A percentile compares a stretch with the other conserved stretches of the same genome.
Evolutionary conservation across 2,113 vertebrate species (phyloP).

Genomic region (Aepyceros melampus): DNA sequence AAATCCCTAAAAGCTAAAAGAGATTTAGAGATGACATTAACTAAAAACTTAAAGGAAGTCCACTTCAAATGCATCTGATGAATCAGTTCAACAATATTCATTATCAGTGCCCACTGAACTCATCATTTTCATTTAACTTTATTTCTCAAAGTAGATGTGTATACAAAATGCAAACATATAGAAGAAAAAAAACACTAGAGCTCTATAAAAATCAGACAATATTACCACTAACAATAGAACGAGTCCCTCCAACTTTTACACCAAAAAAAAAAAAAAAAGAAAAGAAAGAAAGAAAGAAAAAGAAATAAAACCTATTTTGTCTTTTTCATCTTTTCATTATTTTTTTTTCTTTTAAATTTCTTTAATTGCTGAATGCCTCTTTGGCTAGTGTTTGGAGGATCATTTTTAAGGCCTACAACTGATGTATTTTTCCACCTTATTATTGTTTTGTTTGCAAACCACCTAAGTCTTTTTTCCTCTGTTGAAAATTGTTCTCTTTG

Average conservation of each 20-base stretch:
- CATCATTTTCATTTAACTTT: neutral
- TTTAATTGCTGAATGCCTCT: slow-evolving; percentile 61
- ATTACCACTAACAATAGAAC: neutral
- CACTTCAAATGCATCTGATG: neutral
- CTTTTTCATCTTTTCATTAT: neutral
- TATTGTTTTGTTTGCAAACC: slow-evolving; percentile 58
- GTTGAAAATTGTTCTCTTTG: slow-evolving; percentile 50
- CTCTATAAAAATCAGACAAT: neutral
- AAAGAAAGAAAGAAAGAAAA: too few species aligned
- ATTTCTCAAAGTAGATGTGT: neutral
- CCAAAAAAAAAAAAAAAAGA: neutral
- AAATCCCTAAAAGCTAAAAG: neutral
- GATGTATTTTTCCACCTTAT: neutral
- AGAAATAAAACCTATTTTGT: rapidly evolving
- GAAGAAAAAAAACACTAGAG: neutral
- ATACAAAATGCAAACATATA: neutral
- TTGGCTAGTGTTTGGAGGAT: slow-evolving; percentile 41
- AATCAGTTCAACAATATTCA: neutral
- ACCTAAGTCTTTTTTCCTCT: slow-evolving; percentile 32
- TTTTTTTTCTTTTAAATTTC: slow-evolving; percentile 35
- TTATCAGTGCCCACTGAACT: neutral
- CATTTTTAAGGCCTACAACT: neutral
- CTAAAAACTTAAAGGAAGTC: neutral
- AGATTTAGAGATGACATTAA: neutral
- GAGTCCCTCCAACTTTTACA: neutral